Evolutionary conservation across 1,140 invertebrate species (phyloP).

Genomic region (Octopus bimaculoides): DNA sequence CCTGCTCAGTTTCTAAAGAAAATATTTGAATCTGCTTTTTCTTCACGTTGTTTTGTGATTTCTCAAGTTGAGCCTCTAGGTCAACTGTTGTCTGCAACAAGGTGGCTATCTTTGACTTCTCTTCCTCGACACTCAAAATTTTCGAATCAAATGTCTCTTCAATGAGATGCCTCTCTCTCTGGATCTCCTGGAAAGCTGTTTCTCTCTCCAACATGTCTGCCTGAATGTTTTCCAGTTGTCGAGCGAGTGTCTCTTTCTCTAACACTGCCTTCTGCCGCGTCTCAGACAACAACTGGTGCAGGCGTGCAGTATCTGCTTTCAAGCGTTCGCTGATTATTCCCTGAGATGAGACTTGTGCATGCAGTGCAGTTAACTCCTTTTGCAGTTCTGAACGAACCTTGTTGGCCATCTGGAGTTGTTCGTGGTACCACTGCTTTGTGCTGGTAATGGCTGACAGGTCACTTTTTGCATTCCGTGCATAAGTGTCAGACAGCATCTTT

Average conservation of each 20-base stretch:
- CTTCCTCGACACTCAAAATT: conserved; percentile 54
- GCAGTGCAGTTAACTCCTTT: conserved; percentile 54
- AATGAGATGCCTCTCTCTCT: conserved; percentile 50
- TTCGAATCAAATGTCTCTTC: conserved; percentile 52
- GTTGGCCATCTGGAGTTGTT: conserved; percentile 56
- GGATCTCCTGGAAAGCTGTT: conserved; percentile 56
- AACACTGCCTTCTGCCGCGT: conserved; percentile 53
- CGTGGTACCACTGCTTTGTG: conserved; percentile 59
- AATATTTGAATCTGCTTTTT: conserved; percentile 49
- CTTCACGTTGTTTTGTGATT: conserved; percentile 48
- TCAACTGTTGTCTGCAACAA: conserved; percentile 49
- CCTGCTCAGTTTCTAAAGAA: conserved; percentile 52
- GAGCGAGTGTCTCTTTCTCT: conserved; percentile 58
- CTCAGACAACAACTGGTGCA: conserved; percentile 52
- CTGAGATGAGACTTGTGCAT: conserved; percentile 45
- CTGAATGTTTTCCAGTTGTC: conserved; percentile 59
- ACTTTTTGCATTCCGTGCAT: conserved; percentile 49
- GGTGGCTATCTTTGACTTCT: conserved; percentile 42
- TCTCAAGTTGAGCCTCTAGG: conserved; percentile 52
- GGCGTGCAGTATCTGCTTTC: conserved; percentile 50
- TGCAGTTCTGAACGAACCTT: conserved; percentile 52
- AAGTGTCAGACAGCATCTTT: conserved; percentile 56
- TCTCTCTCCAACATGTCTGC: conserved; percentile 60
- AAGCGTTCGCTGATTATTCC: conserved; percentile 53
- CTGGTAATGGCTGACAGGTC: conserved; percentile 54